Base-by-base conservation (phyloP, 2,888 invertebrate genomes). In the Sphecodes monilicornis region DNA sequence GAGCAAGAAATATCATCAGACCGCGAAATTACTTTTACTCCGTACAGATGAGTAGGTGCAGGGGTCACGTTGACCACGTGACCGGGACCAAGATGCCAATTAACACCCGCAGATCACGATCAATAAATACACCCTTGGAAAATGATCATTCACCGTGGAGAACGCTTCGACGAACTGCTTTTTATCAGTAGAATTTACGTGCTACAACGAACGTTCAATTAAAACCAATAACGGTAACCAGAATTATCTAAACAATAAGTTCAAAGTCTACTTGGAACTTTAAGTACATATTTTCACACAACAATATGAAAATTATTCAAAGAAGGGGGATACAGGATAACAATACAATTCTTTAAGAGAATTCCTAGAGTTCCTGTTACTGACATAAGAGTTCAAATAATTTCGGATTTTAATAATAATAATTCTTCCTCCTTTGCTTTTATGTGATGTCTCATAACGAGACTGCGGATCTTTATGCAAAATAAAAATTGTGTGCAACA, bases 11-110 rank as follows among this genome's bases (percentile, higher is more conserved):
- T 73, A 72, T 69, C 57, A 32, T 43, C 29, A 26, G 57, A 70
- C 26, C 77, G 43, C 54, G 64, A 75, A 80, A 85, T 75, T 77
- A 80, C 75, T 72, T 85, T 80, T 78, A 80, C 70, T 66, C 57
- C 41, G 43, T 29, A 10, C 46, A 18, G 77, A 85, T 50, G 74
- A 71, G 68, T 46, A 22, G 29, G 41, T 57, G 32, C 74, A 32
- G 26, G 22, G n/a, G 43, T 76, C 72, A 72, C 77, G 72, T 29
- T n/a, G 32, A 69, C 77, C 77, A 70, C 75, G 71, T 78, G 74
- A 78, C 75, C 71, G 70, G 64, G 18, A 54, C 43, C 39, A n/a
- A 64, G 57, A 68, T 60, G 60, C 46, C 60, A 60, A 80, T 80
- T 69, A 69, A 77, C 60, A 43, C 16, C 16, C 29, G n/a, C 26